Percentiles rank a stretch among this genome's conserved stretches.
Conservation (phyloP, 1,140 invertebrate genomes). For the Drosophila fuyamai region DNA sequence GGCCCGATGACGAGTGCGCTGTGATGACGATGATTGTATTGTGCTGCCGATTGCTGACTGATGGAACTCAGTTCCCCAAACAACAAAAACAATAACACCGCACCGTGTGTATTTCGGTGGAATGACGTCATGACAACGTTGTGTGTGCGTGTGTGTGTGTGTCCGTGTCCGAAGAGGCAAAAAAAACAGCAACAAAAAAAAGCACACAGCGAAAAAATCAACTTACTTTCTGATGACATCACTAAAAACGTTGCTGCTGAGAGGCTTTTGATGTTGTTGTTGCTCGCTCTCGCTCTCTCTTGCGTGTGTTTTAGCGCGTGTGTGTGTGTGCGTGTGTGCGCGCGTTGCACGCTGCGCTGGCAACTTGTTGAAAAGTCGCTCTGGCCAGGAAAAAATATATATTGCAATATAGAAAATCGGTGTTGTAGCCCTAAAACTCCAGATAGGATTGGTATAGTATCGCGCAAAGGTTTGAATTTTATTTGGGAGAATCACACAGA, state of each 20-base stretch:
- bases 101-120: conserved; percentile 75
- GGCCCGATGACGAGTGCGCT: conserved; percentile 33
- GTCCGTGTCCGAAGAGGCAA: conserved; percentile 2
- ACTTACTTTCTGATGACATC: conserved; percentile 83
- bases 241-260: conserved; percentile 77
- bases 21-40: conserved; percentile 51
- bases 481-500: conserved; percentile 9
- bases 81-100: conserved; percentile 26
- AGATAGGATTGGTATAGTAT: not conserved
- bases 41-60: conserved; percentile 26
- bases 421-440: conserved; percentile 1
- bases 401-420: not conserved
- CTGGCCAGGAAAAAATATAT: not conserved
- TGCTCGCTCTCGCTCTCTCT: conserved; percentile 58
- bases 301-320: conserved; percentile 29
- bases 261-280: conserved; percentile 62
- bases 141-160: conserved; percentile 19
- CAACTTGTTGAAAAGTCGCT: conserved; percentile 54
- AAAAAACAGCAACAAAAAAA: conserved; percentile 19
- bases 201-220: conserved; percentile 45
- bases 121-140: conserved; percentile 81
- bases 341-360: conserved; percentile 51
- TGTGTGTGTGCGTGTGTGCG: conserved; percentile 37
- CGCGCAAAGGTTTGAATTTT: not conserved
- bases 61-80: conserved; percentile 23